Evolutionary conservation across 2,888 invertebrate species (phyloP).

Genomic region (Masnerella sp.): DNA sequence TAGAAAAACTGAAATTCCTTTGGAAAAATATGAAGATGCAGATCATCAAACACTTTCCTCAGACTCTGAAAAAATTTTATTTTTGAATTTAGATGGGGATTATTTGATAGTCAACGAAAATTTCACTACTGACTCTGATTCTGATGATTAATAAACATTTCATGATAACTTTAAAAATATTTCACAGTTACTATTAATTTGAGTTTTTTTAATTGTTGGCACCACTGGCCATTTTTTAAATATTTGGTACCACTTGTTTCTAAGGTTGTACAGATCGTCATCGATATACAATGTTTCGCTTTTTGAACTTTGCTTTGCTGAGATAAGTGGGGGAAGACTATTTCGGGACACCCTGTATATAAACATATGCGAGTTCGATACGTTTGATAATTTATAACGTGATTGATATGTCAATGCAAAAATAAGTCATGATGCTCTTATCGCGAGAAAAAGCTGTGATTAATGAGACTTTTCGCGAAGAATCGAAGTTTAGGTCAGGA

Average conservation of each 20-base stretch:
- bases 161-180: background rate
- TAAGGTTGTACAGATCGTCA: no score
- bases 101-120: slow-evolving; percentile 33
- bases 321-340: background rate
- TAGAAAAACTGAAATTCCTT: no score
- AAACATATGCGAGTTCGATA: slow-evolving; percentile 17
- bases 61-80: slow-evolving; percentile 31
- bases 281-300: no score
- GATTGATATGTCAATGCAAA: slow-evolving; percentile 27
- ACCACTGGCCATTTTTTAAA: no score
- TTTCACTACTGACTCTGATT: slow-evolving; percentile 14
- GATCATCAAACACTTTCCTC: no score
- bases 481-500: slow-evolving; percentile 40
- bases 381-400: slow-evolving; percentile 34
- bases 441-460: slow-evolving; percentile 30
- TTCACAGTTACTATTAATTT: no score
- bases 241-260: no score
- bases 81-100: slow-evolving; percentile 16
- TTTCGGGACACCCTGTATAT: slow-evolving; percentile 19
- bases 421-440: slow-evolving; percentile 26
- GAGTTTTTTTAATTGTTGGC: no score
- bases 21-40: no score
- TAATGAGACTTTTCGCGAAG: slow-evolving; percentile 21
- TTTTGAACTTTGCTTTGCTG: no score
- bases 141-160: slow-evolving; percentile 9